Conservation (phyloP, 92 coral and sea anemone genomes). For the Phenganax subtilis region DNA sequence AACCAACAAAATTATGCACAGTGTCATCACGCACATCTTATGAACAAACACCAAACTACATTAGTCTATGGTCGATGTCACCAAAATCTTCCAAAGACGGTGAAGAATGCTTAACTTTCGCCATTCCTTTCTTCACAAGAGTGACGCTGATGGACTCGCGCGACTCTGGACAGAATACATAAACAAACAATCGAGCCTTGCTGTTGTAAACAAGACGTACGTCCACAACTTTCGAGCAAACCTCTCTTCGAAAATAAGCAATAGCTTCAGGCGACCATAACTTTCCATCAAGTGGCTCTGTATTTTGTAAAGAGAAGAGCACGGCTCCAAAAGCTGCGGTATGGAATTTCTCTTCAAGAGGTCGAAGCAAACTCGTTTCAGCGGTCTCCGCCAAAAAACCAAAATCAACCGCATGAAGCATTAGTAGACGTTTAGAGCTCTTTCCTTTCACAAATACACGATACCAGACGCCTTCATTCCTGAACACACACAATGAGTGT, state of each 20-base stretch:
- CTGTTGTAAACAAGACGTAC: slow-evolving; percentile 8
- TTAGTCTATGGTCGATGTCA: too few relatives aligned
- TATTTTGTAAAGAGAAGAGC: slow-evolving; percentile 52
- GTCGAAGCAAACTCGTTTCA: slow-evolving; percentile 48
- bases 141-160: not conserved
- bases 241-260: slow-evolving; percentile 44
- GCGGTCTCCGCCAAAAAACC: slow-evolving; percentile 62
- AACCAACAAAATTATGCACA: too few relatives aligned
- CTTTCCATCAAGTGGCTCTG: slow-evolving; percentile 41
- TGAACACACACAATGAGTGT: slow-evolving; percentile 5
- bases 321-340: slow-evolving; percentile 63
- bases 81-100: too few relatives aligned
- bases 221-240: slow-evolving; percentile 10
- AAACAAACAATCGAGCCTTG: slow-evolving; percentile 17
- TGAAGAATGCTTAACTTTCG: not conserved
- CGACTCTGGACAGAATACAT: slow-evolving; percentile 19
- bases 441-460: slow-evolving; percentile 56
- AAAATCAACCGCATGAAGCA: slow-evolving; percentile 66
- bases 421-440: slow-evolving; percentile 40
- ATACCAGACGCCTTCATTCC: slow-evolving; percentile 45
- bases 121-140: not conserved
- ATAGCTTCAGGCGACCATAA: slow-evolving; percentile 61
- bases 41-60: too few relatives aligned
- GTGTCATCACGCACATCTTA: too few relatives aligned
- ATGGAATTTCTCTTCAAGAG: slow-evolving; percentile 54